A percentile compares a stretch with the other conserved stretches of the same genome.
phyloP scores from a whole-genome alignment of 2,888 invertebrate species.

The Tenthredo mesomela region DNA sequence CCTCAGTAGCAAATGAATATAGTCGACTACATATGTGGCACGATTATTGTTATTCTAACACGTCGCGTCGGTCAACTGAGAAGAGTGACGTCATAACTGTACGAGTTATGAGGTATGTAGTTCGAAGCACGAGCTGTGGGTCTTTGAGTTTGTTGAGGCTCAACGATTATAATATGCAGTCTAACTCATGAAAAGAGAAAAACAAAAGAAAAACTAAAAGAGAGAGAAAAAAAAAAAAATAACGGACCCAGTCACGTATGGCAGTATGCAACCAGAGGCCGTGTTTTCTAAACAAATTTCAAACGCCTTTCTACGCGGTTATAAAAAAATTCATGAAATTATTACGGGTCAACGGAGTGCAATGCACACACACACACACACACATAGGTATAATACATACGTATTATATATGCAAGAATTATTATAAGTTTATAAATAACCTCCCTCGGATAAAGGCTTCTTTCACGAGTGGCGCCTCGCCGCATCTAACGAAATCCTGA shows the following conservation, averaged over 20 bases:
- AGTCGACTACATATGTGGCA: not conserved
- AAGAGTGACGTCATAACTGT: slow-evolving; percentile 17
- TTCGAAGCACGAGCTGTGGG: not conserved
- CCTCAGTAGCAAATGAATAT: not conserved
- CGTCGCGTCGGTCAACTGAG: not conserved
- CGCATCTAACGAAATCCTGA: slow-evolving; percentile 5
- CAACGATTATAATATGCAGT: slow-evolving; percentile 9
- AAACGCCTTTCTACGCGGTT: slow-evolving; percentile 41
- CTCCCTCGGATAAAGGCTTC: slow-evolving; percentile 1
- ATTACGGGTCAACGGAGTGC: slow-evolving; percentile 9
- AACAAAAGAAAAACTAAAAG: not conserved
- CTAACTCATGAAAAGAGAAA: not conserved
- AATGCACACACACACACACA: not conserved
- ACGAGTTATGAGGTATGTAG: not conserved
- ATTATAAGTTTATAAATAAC: slow-evolving; percentile 8
- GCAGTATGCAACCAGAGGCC: slow-evolving; percentile 23
- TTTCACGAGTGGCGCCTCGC: slow-evolving; percentile 31
- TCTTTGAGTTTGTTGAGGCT: slow-evolving; percentile 1
- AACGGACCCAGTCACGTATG: slow-evolving; percentile 28
- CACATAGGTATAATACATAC: too few species aligned
- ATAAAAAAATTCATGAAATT: slow-evolving; percentile 26
- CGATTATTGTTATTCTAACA: slow-evolving; percentile 29
- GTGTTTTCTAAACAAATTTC: slow-evolving; percentile 35
- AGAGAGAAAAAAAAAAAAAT: not conserved
- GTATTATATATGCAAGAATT: not conserved